Percentiles rank a stretch among this genome's conserved stretches.
phyloP scores from a whole-genome alignment of 2,113 vertebrate species.

The Cyrtonyx montezumae region DNA sequence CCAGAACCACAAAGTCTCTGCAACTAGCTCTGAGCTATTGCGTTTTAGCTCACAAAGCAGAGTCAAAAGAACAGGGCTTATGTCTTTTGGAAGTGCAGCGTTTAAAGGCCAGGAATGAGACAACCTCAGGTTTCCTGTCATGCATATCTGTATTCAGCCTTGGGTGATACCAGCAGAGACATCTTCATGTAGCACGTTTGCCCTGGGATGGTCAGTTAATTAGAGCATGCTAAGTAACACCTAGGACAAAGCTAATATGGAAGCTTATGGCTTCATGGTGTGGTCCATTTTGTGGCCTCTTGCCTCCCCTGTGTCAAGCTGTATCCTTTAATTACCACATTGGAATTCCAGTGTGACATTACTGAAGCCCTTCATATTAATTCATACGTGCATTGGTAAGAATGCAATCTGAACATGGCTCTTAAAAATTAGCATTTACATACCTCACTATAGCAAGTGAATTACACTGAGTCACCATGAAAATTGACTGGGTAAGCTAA shows the following conservation, averaged over 20 bases:
- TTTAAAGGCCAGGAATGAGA: conserved; percentile 9
- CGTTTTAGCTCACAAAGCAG: neutral
- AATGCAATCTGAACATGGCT: neutral
- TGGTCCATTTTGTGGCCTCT: neutral
- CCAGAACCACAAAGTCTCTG: neutral
- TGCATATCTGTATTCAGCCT: neutral
- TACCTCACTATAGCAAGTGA: conserved; percentile 56
- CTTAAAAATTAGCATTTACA: conserved; percentile 47
- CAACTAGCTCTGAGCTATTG: neutral
- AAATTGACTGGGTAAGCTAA: conserved; percentile 65
- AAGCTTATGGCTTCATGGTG: neutral
- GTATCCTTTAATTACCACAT: neutral
- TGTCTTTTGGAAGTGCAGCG: neutral
- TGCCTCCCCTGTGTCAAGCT: neutral
- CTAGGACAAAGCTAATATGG: neutral
- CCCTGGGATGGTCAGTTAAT: neutral
- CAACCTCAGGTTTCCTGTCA: neutral
- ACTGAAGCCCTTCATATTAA: neutral
- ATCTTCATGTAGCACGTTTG: neutral
- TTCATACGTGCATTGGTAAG: neutral
- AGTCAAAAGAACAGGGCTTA: neutral
- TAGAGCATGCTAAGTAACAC: neutral
- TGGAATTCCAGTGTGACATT: neutral
- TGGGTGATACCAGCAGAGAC: neutral
- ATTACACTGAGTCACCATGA: conserved; percentile 65